These are phyloP conservation scores for Chironomus striatipennis DNA, from an alignment of 1,140 invertebrate species.

Conservation along the genomic window DNA sequence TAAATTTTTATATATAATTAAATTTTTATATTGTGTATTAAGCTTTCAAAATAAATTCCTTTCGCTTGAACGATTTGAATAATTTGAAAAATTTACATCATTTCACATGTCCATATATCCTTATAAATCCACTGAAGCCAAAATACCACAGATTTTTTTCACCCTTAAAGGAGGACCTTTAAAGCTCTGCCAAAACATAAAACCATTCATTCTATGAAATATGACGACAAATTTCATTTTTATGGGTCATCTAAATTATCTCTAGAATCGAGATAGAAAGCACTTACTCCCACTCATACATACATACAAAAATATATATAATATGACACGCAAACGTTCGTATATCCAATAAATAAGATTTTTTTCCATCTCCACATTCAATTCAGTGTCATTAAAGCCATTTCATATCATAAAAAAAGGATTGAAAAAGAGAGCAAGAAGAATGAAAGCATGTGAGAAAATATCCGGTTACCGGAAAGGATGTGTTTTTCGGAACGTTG, in stretches of 20 bases:
- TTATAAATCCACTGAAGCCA: no score
- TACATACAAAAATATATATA: neutral
- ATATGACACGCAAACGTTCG: neutral
- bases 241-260: neutral
- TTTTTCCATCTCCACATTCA: no score
- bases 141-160: no score
- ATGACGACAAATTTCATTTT: slow-evolving; percentile 1
- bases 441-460: neutral
- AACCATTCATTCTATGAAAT: no score
- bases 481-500: neutral
- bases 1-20: no score
- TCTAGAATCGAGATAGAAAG: neutral
- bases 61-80: no score
- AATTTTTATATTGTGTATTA: no score
- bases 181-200: no score
- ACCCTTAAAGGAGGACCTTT: no score
- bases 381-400: neutral
- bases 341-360: neutral
- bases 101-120: no score
- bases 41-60: no score
- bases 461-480: slow-evolving; percentile 22
- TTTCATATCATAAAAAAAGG: slow-evolving; percentile 11
- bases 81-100: no score
- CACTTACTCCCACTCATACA: neutral
- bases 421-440: slow-evolving; percentile 4